Conservation (phyloP, 2,113 vertebrate genomes). For the Oncorhynchus clarkii region DNA sequence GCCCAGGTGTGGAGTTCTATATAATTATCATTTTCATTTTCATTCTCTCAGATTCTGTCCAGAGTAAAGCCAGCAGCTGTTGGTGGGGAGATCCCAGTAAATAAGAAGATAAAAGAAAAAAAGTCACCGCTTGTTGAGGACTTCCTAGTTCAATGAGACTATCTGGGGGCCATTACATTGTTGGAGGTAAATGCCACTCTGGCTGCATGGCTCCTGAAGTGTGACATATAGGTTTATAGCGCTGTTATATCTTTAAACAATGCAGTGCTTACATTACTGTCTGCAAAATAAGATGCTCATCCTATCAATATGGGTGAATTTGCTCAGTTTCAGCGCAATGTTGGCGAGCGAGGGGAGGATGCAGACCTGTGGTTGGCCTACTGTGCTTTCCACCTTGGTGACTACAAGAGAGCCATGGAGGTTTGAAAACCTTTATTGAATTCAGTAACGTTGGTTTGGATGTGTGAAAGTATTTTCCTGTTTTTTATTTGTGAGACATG, state of each 20-base stretch:
- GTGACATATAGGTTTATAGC: neutral
- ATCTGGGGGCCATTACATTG: slow-evolving; percentile 79
- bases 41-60: slow-evolving; percentile 77
- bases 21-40: neutral
- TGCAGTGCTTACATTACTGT: too few species aligned
- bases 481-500: slow-evolving; percentile 6
- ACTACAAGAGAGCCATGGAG: slow-evolving; percentile 82
- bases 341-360: slow-evolving; percentile 74
- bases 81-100: slow-evolving; percentile 56
- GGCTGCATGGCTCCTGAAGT: neutral
- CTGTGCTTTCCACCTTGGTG: slow-evolving; percentile 81
- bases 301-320: neutral
- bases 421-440: slow-evolving; percentile 47
- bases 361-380: slow-evolving; percentile 80
- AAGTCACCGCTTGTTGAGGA: slow-evolving; percentile 79
- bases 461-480: neutral
- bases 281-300: too few species aligned
- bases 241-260: neutral
- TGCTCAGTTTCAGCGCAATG: slow-evolving; percentile 78
- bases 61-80: slow-evolving; percentile 82
- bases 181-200: slow-evolving; percentile 68
- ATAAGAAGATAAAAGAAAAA: slow-evolving; percentile 77
- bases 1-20: too few species aligned
- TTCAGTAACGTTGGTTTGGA: neutral
- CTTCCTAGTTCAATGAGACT: slow-evolving; percentile 74